Conservation (phyloP, 2,797 vertebrate genomes). For the Okamejei kenojei region DNA sequence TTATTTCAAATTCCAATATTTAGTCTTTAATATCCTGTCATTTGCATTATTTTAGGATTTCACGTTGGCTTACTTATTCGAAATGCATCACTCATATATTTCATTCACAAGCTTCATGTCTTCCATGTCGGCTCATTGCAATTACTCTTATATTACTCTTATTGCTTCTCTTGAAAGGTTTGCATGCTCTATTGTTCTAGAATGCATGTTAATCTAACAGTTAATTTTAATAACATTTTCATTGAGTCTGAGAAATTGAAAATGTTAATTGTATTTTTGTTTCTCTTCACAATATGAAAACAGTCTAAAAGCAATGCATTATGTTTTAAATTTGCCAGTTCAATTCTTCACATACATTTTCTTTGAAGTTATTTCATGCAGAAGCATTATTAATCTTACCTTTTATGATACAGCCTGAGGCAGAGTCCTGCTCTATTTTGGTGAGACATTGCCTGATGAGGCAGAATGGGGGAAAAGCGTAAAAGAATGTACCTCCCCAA, state of each 20-base stretch:
- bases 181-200: background rate
- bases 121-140: background rate
- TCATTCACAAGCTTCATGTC: background rate
- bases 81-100: background rate
- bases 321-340: background rate
- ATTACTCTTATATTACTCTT: background rate
- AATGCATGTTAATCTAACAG: background rate
- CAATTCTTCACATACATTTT: background rate
- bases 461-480: too few relatives aligned
- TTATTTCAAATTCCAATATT: background rate
- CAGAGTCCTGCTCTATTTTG: too few relatives aligned
- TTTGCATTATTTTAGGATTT: background rate
- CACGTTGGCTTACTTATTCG: background rate
- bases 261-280: conserved; percentile 9
- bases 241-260: conserved; percentile 2
- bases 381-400: too few relatives aligned
- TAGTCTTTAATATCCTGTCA: background rate
- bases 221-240: background rate
- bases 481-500: too few relatives aligned
- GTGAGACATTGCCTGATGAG: too few relatives aligned
- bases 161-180: background rate
- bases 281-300: background rate
- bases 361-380: background rate
- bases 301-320: conserved; percentile 4
- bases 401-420: conserved; percentile 20